These are phyloP conservation scores for Falco concolor DNA, from an alignment of 2,797 vertebrate genomes.

Conservation along the genomic window DNA sequence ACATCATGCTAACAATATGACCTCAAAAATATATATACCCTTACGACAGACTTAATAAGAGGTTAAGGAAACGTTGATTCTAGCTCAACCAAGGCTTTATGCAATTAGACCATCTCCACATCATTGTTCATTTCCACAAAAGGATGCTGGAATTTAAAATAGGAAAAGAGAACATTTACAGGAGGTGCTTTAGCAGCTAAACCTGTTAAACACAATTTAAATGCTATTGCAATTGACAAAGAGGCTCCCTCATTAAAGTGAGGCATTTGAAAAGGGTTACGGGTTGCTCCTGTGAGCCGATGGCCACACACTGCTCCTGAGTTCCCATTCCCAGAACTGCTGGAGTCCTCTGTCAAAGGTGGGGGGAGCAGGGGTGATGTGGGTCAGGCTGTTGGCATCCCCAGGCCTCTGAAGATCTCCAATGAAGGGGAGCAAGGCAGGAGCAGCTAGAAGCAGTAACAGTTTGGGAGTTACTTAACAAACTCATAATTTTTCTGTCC, in stretches of 20 bases:
- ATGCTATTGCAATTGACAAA: neutral
- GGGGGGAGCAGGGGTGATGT: neutral
- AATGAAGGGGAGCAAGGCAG: neutral
- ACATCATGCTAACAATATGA: neutral
- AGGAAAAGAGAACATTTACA: neutral
- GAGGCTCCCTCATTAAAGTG: neutral
- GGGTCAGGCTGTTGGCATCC: neutral
- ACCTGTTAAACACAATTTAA: neutral
- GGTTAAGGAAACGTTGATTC: constrained; percentile 47
- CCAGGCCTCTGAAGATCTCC: neutral
- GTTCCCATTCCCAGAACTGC: neutral
- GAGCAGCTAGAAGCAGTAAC: neutral
- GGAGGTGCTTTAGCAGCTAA: neutral
- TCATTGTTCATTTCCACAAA: constrained; percentile 10
- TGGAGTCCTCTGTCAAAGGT: neutral
- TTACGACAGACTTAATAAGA: neutral
- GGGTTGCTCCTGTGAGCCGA: neutral
- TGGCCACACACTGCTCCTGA: neutral
- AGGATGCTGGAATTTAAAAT: constrained; percentile 47
- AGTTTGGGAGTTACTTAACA: neutral
- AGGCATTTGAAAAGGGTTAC: neutral
- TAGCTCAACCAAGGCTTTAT: constrained; percentile 3
- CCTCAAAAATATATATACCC: constrained; percentile 10
- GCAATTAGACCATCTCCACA: constrained; percentile 35
- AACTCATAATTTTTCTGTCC: neutral